Evolutionary conservation across 1,140 invertebrate genomes (phyloP).

Genomic region (Glomeris maerens): DNA sequence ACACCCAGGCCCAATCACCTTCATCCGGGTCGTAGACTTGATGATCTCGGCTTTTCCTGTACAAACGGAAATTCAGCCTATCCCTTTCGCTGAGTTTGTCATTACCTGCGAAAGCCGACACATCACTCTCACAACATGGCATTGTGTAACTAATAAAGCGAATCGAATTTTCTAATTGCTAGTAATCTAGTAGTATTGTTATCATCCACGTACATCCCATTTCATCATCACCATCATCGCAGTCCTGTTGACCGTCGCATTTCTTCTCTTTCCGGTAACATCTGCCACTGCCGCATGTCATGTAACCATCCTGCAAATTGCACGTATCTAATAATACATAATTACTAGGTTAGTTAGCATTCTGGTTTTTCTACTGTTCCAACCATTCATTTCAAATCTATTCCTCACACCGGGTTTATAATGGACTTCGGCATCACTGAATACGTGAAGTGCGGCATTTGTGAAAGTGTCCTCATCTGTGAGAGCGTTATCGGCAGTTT

Average conservation of each 20-base stretch:
- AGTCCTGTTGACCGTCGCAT: conserved; percentile 32
- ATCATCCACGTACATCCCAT: conserved; percentile 28
- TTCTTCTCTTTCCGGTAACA: conserved; percentile 25
- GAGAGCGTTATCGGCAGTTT: no score
- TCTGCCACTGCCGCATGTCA: conserved; percentile 24
- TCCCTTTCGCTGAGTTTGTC: conserved; percentile 16
- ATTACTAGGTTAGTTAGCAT: conserved; percentile 1
- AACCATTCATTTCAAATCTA: background rate
- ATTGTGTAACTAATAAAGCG: background rate
- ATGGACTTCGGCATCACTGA: conserved; percentile 30
- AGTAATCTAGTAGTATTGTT: background rate
- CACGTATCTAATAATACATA: conserved; percentile 21
- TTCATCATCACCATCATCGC: conserved; percentile 33
- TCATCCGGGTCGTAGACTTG: conserved; percentile 31
- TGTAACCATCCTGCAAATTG: conserved; percentile 17
- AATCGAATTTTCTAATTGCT: background rate
- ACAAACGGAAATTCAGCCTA: conserved; percentile 21
- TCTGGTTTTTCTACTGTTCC: conserved; percentile 1
- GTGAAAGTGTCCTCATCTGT: conserved; percentile 31
- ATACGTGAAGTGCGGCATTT: conserved; percentile 29
- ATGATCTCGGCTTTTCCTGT: conserved; percentile 21
- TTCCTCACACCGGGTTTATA: conserved; percentile 19
- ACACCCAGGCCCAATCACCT: conserved; percentile 35
- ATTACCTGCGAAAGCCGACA: conserved; percentile 7
- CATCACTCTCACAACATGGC: background rate